phyloP scores from a whole-genome alignment of 2,113 vertebrate genomes.

The Carassius carassius region DNA sequence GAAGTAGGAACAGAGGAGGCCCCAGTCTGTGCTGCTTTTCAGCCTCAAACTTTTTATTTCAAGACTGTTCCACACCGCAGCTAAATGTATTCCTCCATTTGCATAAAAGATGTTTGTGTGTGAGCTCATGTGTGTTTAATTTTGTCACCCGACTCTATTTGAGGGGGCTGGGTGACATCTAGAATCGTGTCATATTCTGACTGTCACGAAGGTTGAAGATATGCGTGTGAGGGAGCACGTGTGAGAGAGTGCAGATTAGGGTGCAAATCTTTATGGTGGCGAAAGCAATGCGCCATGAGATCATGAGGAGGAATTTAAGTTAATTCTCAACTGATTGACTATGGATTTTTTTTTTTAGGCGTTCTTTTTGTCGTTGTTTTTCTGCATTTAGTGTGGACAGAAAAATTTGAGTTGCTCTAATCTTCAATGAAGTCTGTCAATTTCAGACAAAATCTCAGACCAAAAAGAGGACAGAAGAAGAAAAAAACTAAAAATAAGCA shows the following conservation, averaged over 20 bases:
- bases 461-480: not conserved
- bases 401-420: not conserved
- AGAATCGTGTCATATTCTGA: slow-evolving; percentile 38
- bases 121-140: slow-evolving; percentile 52
- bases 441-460: not conserved
- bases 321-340: not conserved
- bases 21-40: slow-evolving; percentile 57
- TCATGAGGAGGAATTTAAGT: not conserved
- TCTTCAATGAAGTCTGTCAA: not conserved
- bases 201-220: slow-evolving; percentile 28
- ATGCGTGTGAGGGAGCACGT: not conserved
- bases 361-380: too few species aligned
- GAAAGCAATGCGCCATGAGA: slow-evolving; percentile 50
- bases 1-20: slow-evolving; percentile 53
- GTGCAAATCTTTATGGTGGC: slow-evolving; percentile 26
- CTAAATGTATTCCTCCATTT: slow-evolving; percentile 59
- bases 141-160: slow-evolving; percentile 56
- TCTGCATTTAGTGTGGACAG: not conserved
- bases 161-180: slow-evolving; percentile 38
- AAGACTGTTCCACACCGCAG: slow-evolving; percentile 48
- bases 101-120: slow-evolving; percentile 53
- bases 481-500: not conserved
- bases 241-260: slow-evolving; percentile 17
- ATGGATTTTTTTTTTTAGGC: not conserved
- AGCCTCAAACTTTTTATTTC: slow-evolving; percentile 59